phyloP scores from a whole-genome alignment of 2,113 vertebrate genomes.

The Spea multiplicata region DNA sequence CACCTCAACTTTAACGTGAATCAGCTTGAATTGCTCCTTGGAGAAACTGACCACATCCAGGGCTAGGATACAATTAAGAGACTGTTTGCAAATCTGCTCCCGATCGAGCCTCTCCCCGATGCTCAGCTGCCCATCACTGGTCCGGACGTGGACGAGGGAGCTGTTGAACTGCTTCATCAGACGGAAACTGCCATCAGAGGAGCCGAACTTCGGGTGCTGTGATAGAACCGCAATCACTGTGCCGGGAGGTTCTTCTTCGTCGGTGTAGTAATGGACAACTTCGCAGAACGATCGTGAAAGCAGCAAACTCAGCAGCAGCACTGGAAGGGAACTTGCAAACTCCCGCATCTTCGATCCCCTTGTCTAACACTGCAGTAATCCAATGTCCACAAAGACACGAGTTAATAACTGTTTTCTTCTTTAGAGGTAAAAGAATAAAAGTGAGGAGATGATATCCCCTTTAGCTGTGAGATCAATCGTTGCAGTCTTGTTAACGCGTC shows the following conservation, averaged over 20 bases:
- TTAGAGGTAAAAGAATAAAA: too few species aligned
- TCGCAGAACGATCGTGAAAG: slow-evolving; percentile 37
- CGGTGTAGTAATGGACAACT: slow-evolving; percentile 63
- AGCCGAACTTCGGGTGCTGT: slow-evolving; percentile 61
- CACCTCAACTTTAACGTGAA: slow-evolving; percentile 89
- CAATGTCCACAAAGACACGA: slow-evolving; percentile 2
- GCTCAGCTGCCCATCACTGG: slow-evolving; percentile 86
- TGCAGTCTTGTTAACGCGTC: slow-evolving; percentile 10
- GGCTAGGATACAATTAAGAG: slow-evolving; percentile 80
- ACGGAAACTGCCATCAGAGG: slow-evolving; percentile 58
- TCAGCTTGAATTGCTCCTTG: slow-evolving; percentile 83
- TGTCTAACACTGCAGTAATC: not conserved
- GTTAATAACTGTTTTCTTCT: not conserved
- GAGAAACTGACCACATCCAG: slow-evolving; percentile 94
- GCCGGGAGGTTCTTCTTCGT: slow-evolving; percentile 61
- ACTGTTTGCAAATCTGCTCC: slow-evolving; percentile 82
- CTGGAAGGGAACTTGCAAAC: not conserved
- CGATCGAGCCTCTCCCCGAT: slow-evolving; percentile 87
- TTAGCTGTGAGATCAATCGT: slow-evolving; percentile 35
- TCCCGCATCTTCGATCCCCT: slow-evolving; percentile 21
- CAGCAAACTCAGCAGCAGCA: slow-evolving; percentile 25
- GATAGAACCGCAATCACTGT: slow-evolving; percentile 64
- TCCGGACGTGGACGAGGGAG: slow-evolving; percentile 83
- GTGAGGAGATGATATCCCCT: not conserved
- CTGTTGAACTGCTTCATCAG: slow-evolving; percentile 73